Conservation (phyloP, 2,888 invertebrate species). For the Tetrapedia diversipes region DNA sequence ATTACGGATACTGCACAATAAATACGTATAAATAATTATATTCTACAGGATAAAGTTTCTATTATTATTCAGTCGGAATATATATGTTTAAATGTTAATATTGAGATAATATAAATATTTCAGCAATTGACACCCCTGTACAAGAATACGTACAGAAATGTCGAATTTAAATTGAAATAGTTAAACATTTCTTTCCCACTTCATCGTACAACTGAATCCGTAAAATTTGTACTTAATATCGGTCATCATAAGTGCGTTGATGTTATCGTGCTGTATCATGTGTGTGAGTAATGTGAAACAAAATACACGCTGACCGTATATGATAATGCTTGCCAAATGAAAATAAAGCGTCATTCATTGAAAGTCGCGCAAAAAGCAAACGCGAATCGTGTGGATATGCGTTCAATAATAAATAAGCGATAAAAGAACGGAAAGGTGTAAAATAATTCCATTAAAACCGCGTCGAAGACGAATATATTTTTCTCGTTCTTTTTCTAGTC, state of each 20-base stretch:
- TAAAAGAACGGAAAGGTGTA: constrained; percentile 37
- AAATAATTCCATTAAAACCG: constrained; percentile 38
- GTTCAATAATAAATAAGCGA: constrained; percentile 47
- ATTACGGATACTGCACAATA: neutral
- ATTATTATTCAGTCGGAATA: no score
- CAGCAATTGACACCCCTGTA: neutral
- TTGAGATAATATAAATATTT: neutral
- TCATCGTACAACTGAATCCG: neutral
- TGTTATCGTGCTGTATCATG: constrained; percentile 67
- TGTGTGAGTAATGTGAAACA: constrained; percentile 61
- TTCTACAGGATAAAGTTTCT: neutral
- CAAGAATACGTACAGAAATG: neutral
- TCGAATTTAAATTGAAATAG: neutral
- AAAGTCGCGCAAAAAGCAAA: constrained; percentile 71
- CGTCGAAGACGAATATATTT: constrained; percentile 40
- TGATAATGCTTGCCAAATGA: constrained; percentile 81
- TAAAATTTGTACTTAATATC: constrained; percentile 67
- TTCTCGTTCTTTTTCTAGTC: constrained; percentile 1
- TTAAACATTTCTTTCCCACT: neutral
- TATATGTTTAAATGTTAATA: neutral
- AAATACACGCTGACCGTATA: constrained; percentile 74
- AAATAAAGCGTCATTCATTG: constrained; percentile 66
- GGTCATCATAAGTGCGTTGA: constrained; percentile 68
- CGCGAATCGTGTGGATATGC: constrained; percentile 53
- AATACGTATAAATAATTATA: neutral